Base-by-base conservation (phyloP, 23 tunicate species). In the Botrylloides violaceus region DNA sequence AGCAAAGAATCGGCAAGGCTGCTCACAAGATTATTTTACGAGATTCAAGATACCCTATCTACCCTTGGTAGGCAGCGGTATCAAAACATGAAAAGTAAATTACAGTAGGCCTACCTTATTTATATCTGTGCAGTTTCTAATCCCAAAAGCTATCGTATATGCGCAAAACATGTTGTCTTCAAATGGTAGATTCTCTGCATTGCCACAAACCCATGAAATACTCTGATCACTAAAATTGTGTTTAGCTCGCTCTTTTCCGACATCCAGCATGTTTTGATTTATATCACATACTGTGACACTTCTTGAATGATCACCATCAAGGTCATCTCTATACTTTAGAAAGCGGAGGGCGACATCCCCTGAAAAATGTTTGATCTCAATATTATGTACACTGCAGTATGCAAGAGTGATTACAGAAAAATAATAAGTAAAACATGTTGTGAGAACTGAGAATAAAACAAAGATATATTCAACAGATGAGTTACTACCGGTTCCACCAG, bases 141-240 rank as follows among this genome's bases (percentile, higher is more conserved):
- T 95, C 1, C 99, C 96, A 58, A 87, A 95, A 0, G 96, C 82
- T 57, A 95, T 95, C 21, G 99, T 95, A 77, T 87, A 95, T 5
- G 84, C 88, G 59, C 66, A 70, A 39, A 95, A 95, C 2, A 83
- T 66, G 3, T 82, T 36, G 53, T 87, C 86, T 36, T 82, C 87
- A 77, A 95, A 95, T 2, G 90, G 95, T 32, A 95, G 70, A 32
- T 79, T 79, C 27, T 95, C 96, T 19, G 99, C 99, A 75, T 73
- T 79, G 0, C 96, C 81, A 55, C 84, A 78, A 2, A 81, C 88
- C 96, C 96, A 91, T 23, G 77, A 70, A 26, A 50, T 26, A 18
- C 70, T 70, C 3, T 4, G 3, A 5, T 65, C 15, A 60, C 59
- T 59, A 9, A 80, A 29, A 56, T 27, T 39, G 22, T 72, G 25